A percentile compares a stretch with the other conserved stretches of the same genome.
phyloP scores from a whole-genome alignment of 1,140 invertebrate species.

The Rhizoglyphus robini region DNA sequence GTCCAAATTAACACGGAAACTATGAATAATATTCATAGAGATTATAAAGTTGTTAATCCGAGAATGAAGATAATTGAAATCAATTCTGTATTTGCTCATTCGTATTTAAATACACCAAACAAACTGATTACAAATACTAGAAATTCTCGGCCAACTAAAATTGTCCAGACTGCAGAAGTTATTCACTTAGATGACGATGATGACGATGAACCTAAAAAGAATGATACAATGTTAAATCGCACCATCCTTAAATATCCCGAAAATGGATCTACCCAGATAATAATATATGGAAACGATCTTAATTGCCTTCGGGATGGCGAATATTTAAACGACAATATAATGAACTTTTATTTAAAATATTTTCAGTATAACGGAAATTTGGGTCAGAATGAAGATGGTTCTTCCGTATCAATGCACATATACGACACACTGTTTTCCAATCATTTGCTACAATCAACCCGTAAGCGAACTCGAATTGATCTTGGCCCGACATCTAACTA shows the following conservation, averaged over 20 bases:
- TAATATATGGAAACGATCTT: slow-evolving; percentile 82
- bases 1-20: background rate
- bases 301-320: slow-evolving; percentile 76
- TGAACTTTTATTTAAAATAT: slow-evolving; percentile 88
- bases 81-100: background rate
- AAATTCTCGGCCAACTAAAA: background rate
- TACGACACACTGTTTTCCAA: slow-evolving; percentile 5
- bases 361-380: slow-evolving; percentile 24
- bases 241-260: slow-evolving; percentile 8
- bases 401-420: too few relatives aligned
- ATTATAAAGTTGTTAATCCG: background rate
- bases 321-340: slow-evolving; percentile 93
- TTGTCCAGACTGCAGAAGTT: background rate
- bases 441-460: background rate
- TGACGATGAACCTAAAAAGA: background rate
- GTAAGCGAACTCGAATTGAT: background rate
- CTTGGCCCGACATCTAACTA: too few relatives aligned
- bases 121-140: background rate
- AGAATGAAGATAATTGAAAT: background rate
- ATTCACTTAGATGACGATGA: slow-evolving; percentile 18
- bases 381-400: background rate
- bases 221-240: background rate
- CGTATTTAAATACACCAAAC: background rate
- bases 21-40: background rate
- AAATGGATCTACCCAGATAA: slow-evolving; percentile 48